A percentile compares a stretch with the other conserved stretches of the same genome.
These are phyloP conservation scores for Otocyon megalotis DNA, from an alignment of 2,113 vertebrate genomes.

Conservation along the genomic window DNA sequence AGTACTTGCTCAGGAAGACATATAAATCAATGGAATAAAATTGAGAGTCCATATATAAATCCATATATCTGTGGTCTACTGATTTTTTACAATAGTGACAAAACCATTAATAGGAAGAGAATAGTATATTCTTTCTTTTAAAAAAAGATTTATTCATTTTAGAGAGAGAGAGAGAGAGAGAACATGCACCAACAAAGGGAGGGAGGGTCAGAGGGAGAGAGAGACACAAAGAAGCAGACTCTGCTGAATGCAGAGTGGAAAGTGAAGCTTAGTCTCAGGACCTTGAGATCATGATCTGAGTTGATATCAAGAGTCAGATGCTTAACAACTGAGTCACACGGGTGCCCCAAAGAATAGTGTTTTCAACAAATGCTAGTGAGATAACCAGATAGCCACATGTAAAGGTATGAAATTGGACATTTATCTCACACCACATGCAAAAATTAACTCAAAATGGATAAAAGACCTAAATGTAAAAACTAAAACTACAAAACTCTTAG, in stretches of 20 bases:
- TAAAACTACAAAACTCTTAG: background rate
- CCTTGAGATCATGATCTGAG: background rate
- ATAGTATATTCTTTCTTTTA: background rate
- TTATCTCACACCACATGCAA: background rate
- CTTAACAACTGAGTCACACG: background rate
- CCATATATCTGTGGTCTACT: background rate
- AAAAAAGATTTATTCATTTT: background rate
- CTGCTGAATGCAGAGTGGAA: background rate
- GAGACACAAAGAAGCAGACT: background rate
- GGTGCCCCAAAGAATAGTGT: background rate
- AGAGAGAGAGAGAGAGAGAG: background rate
- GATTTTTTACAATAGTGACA: background rate
- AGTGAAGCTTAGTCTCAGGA: background rate
- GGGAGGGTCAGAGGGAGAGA: background rate
- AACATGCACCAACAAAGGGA: background rate
- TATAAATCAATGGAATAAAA: background rate
- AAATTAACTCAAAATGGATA: background rate
- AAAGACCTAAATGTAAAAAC: background rate
- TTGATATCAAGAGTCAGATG: background rate
- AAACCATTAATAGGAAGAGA: background rate
- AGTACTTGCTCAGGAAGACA: background rate
- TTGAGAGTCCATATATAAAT: background rate
- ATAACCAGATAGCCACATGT: background rate
- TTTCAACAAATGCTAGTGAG: background rate
- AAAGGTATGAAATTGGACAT: background rate